Evolutionary conservation across 2,888 invertebrate species (phyloP).

Genomic region (Dasypolia templi): DNA sequence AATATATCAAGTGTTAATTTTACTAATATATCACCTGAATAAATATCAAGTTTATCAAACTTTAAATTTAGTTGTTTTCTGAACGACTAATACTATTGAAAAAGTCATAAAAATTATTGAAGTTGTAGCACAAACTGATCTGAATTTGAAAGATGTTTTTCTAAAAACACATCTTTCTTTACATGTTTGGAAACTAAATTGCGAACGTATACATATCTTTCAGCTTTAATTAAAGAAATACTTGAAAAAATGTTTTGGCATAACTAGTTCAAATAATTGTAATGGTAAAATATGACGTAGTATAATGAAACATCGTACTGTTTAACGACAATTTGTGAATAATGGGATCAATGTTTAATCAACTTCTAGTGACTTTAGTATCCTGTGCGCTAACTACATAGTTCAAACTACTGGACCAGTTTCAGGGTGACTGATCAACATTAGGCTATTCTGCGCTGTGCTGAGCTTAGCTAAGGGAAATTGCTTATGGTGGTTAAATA

Average conservation of each 20-base stretch:
- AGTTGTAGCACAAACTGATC: not conserved
- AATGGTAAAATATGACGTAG: not conserved
- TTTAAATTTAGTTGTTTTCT: not conserved
- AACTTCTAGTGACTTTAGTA: slow-evolving; percentile 47
- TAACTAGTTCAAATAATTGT: not conserved
- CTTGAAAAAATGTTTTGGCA: not conserved
- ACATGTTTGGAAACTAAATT: not conserved
- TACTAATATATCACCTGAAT: too few species aligned
- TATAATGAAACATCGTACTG: not conserved
- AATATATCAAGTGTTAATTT: too few species aligned
- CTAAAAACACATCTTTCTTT: not conserved
- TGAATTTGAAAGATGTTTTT: not conserved
- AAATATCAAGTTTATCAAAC: not conserved
- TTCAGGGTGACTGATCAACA: not conserved
- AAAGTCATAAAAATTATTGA: not conserved
- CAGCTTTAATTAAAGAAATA: not conserved
- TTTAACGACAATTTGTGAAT: not conserved
- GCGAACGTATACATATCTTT: too few species aligned
- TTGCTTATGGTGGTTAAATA: not conserved
- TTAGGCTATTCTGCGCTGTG: not conserved
- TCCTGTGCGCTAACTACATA: slow-evolving; percentile 36
- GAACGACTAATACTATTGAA: not conserved
- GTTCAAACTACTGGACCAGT: slow-evolving; percentile 21
- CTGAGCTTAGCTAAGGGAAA: not conserved
- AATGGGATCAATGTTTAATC: not conserved